Percentiles rank a stretch among this genome's conserved stretches.
These are phyloP conservation scores for Sitta europaea DNA, from an alignment of 2,113 vertebrate genomes.

Conservation along the genomic window DNA sequence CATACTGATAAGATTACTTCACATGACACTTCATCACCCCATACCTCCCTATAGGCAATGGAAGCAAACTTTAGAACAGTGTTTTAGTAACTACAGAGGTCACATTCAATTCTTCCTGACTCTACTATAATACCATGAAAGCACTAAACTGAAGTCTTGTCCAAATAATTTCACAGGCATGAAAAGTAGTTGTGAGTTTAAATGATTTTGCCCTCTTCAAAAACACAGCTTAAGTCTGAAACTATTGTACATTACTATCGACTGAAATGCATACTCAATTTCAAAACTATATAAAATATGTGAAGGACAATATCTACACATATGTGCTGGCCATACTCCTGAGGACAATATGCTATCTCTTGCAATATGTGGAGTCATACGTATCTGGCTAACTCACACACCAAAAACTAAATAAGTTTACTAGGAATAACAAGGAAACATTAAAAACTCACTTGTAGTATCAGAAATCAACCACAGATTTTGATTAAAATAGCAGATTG, in stretches of 20 bases:
- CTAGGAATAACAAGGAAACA: not conserved
- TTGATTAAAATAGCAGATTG: not conserved
- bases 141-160: not conserved
- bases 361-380: not conserved
- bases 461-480: not conserved
- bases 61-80: not conserved
- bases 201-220: not conserved
- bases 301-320: not conserved
- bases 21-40: not conserved
- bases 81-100: not conserved
- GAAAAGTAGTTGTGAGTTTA: not conserved
- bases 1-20: not conserved
- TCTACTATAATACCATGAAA: not conserved
- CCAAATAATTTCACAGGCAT: not conserved
- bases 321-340: not conserved
- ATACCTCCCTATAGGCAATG: not conserved
- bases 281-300: not conserved
- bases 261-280: not conserved
- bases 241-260: not conserved
- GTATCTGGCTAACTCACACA: not conserved
- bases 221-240: not conserved
- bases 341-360: not conserved
- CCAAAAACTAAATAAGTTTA: not conserved
- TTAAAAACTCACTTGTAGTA: not conserved
- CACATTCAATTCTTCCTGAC: not conserved